Evolutionary conservation across 2,113 vertebrate species (phyloP).

Genomic region (Stercorarius parasiticus): DNA sequence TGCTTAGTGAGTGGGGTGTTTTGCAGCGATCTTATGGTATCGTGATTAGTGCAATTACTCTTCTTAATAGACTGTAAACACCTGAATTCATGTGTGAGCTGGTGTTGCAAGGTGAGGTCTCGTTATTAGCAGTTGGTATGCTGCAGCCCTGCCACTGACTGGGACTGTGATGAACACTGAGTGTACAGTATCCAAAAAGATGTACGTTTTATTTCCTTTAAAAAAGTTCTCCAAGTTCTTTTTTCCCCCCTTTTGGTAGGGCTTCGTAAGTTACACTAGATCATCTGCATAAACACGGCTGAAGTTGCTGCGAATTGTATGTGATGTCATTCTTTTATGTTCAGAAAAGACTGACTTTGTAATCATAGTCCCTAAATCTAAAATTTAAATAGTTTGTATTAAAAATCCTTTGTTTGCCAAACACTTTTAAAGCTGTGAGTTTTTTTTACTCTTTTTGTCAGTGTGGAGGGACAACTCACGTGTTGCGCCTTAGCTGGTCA

Average conservation of each 20-base stretch:
- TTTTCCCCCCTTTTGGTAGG: neutral
- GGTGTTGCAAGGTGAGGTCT: neutral
- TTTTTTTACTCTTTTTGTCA: constrained; percentile 42
- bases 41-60: neutral
- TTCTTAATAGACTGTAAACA: neutral
- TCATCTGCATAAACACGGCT: neutral
- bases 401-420: neutral
- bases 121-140: neutral
- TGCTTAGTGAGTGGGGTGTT: neutral
- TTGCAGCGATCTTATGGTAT: neutral
- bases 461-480: constrained; percentile 97
- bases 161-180: neutral
- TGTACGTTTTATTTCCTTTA: neutral
- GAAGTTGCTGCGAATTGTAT: neutral
- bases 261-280: neutral
- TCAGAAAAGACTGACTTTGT: neutral
- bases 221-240: neutral
- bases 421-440: neutral
- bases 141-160: neutral
- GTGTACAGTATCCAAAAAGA: neutral
- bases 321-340: neutral
- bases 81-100: neutral
- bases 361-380: neutral
- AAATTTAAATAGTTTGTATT: neutral
- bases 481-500: constrained; percentile 96